Evolutionary conservation across 2,797 vertebrate species (phyloP), one percentile per base, ranked within the genome.

Genomic region (Limnodromus scolopaceus): DNA sequence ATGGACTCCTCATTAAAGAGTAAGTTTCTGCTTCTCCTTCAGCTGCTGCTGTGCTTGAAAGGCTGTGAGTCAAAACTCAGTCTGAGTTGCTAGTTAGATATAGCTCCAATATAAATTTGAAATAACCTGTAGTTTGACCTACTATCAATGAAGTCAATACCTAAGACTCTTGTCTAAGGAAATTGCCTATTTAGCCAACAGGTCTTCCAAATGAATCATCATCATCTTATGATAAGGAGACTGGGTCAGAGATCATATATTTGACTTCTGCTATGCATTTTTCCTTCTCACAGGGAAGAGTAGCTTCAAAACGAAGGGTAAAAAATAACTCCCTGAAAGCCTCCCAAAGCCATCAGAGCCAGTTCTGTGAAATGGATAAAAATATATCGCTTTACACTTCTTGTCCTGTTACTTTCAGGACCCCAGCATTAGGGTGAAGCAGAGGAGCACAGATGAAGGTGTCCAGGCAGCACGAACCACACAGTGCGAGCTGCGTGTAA

Each of bases 21-120:
- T 95, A 77, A 89, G 88, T 68, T 84, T 39, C 46, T 81, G 4
- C 34, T 75, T 93, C 24, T 83, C 34, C 9, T 80, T 48, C 11
- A 9, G 43, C 48, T 68, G 16, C 43, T 72, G 5, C 39, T 72
- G 18, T 46, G 6, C 55, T 66, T 74, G 23, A 49, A 80, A 55
- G 12, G 9, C 8, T 65, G 39, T 32, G 64, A 80, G 22, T 51
- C 6, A 27, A 63, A 85, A 38, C 38, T 48, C 23, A 43, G 41
- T 8, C 20, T 12, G 18, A 70, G 38, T 11, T 81, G 27, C n/a
- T 39, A 20, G 14, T 53, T 69, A 53, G 45, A 27, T 45, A 57
- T 10, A 61, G 28, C 6, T 79, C 22, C 49, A 82, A 24, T 2
- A 36, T 64, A 45, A 41, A 65, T 38, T 4, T 19, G 32, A 58